Evolutionary conservation across 2,113 vertebrate genomes (phyloP), one percentile per base, ranked within the genome.

Genomic region (Glaucomys volans): DNA sequence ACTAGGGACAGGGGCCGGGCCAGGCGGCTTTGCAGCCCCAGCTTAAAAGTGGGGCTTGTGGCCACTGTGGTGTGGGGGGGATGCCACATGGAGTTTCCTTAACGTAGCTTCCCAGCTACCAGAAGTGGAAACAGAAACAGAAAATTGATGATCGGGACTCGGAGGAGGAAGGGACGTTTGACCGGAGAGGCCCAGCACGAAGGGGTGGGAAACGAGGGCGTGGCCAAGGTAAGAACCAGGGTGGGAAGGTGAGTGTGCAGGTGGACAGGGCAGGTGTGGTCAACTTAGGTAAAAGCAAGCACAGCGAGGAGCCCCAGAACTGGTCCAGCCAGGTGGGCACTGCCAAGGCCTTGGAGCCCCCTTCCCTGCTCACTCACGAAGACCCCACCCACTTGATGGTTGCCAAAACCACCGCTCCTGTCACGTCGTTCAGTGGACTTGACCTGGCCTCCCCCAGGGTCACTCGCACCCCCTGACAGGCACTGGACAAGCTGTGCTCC

Each of bases 71-170:
- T 30, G 10, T 30, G 66, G 28, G 2, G 52, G 18, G 11, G 2
- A 0, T 57, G n/a, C 54, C 2, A 0, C 14, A 0, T 0, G 5
- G 42, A 7, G 8, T 9, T 75, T 95, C 98, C 98, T 99, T 99
- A 98, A 99, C 97, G 0, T 1, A 0, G 62, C 0, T 0, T 13
- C 26, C 83, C 97, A 99, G 99, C 97, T 99, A 99, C 5, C 99
- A 99, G 83, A 99, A 99, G 84, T 99, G 99, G 99, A 99, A 99
- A 98, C 99, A 99, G 97, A 99, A 99, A 77, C 99, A 99, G 98
- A 99, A 98, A 94, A 98, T 99, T 0, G 99, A 99, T 0, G 99
- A 99, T 22, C 98, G 96, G 8, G 99, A 98, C 0, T 99, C 98
- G 0, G 98, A 94, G 64, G 98, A 98, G 52, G 98, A 98, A 81